Base-by-base conservation (phyloP, 2,888 invertebrate species). In the Nemoura dubitans region DNA sequence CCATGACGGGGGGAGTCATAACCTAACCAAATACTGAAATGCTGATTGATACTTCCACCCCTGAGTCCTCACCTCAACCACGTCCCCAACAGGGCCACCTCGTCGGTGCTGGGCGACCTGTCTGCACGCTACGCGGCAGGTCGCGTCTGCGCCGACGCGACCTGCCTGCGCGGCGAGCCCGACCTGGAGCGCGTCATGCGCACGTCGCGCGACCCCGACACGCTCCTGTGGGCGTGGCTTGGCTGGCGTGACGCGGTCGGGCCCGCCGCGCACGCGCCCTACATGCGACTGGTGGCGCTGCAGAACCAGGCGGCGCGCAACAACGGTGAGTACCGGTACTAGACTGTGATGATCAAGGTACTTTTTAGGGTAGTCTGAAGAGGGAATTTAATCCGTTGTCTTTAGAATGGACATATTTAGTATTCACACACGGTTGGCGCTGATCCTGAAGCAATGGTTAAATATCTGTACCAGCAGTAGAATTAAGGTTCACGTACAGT, bases 191-290 rank as follows among this genome's bases (percentile, higher is more conserved):
- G 91, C 21, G 89, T 95, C 80, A 94, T 95, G 93, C 91, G 80
- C 25, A 76, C 42, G 87, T 81, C 82, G 0, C 86, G 88, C 28
- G 90, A 92, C 88, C 91, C 91, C 88, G 90, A 91, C 2, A 92
- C 94, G 83, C 91, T 95, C 86, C 91, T 91, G 88, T 94, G 94
- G 93, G 91, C 94, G 0, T 96, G 96, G 96, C 90, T 92, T 25
- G 91, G 92, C 5, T 96, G 96, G 96, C 92, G 96, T 88, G 92
- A 95, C 88, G 93, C 92, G 21, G 93, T 95, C 7, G 95, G 95
- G 0, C 92, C 92, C 0, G 90, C 91, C 1, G 93, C 95, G 90
- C 93, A 92, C 87, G 89, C 92, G 25, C 91, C 93, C 0, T 96
- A 94, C 90, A 90, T 90, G 2, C 90, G 91, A 85, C 91, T 95